Percentiles rank a stretch among this genome's conserved stretches.
These are phyloP conservation scores for Aethes cnicana DNA, from an alignment of 2,888 invertebrate species.

Conservation along the genomic window DNA sequence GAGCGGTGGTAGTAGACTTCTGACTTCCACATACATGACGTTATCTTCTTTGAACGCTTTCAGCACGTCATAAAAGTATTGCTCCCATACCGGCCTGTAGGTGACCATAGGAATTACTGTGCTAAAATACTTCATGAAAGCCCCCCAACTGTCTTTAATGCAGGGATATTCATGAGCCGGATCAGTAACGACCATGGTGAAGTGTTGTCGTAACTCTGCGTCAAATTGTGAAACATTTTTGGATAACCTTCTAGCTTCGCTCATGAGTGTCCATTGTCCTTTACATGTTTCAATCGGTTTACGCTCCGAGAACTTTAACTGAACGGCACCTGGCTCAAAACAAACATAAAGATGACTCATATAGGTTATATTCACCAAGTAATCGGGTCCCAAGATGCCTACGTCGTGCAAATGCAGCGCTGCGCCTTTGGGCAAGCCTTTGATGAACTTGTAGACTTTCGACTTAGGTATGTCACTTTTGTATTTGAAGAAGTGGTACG, in stretches of 20 bases:
- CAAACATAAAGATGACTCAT: constrained; percentile 83
- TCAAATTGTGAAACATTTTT: constrained; percentile 75
- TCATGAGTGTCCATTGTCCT: constrained; percentile 72
- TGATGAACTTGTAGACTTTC: constrained; percentile 85
- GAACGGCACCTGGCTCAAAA: constrained; percentile 40
- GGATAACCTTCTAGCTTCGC: constrained; percentile 60
- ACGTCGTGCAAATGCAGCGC: constrained; percentile 87
- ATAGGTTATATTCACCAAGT: constrained; percentile 84
- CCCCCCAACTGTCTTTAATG: constrained; percentile 82
- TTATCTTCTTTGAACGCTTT: constrained; percentile 85
- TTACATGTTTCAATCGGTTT: constrained; percentile 46
- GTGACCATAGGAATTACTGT: constrained; percentile 79
- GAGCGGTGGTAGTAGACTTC: constrained; percentile 83
- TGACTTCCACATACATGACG: constrained; percentile 86
- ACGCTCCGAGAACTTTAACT: constrained; percentile 54
- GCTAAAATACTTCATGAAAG: constrained; percentile 81
- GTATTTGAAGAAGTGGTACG: constrained; percentile 85
- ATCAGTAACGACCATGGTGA: constrained; percentile 81
- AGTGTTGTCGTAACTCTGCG: constrained; percentile 68
- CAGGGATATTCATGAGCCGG: constrained; percentile 69
- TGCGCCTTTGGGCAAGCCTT: constrained; percentile 88
- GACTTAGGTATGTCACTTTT: constrained; percentile 82
- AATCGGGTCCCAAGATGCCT: constrained; percentile 84
- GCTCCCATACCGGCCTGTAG: constrained; percentile 85
- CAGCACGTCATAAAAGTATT: constrained; percentile 85